These are phyloP conservation scores for Lutraria rhynchaena DNA, from an alignment of 1,140 invertebrate genomes.

Conservation along the genomic window DNA sequence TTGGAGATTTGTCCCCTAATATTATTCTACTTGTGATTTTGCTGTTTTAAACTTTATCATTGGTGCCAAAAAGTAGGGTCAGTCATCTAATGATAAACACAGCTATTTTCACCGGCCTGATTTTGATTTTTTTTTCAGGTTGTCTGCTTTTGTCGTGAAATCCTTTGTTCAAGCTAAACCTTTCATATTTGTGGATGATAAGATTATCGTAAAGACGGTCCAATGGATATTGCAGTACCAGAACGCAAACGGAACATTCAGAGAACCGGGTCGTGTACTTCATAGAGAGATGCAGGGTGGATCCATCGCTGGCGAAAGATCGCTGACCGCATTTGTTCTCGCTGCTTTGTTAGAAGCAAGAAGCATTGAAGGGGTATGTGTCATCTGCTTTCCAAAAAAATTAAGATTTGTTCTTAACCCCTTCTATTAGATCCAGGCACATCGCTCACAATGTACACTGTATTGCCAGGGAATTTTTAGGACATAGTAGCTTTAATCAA, in stretches of 20 bases:
- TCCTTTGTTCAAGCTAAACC: slow-evolving; percentile 91
- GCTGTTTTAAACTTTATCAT: no score
- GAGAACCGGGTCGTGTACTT: slow-evolving; percentile 79
- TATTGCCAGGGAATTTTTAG: no score
- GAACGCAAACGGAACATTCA: slow-evolving; percentile 90
- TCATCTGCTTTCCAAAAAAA: no score
- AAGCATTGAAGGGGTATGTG: slow-evolving; percentile 44
- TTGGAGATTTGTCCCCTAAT: no score
- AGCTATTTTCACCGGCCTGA: no score
- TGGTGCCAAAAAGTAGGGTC: no score
- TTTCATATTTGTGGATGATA: slow-evolving; percentile 89
- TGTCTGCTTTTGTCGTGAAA: slow-evolving; percentile 95
- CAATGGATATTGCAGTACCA: slow-evolving; percentile 91
- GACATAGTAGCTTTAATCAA: no score
- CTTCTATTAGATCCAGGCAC: no score
- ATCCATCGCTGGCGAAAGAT: slow-evolving; percentile 60
- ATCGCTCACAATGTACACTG: no score
- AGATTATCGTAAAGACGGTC: slow-evolving; percentile 88
- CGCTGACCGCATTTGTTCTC: slow-evolving; percentile 64
- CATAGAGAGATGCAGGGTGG: slow-evolving; percentile 78
- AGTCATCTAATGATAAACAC: no score
- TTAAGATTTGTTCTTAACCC: no score
- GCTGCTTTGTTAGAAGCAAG: slow-evolving; percentile 63
- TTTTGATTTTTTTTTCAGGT: slow-evolving; percentile 56
- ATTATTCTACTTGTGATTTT: no score